A percentile compares a stretch with the other conserved stretches of the same genome.
These are phyloP conservation scores for Cephalopterus ornatus DNA, from an alignment of 2,113 vertebrate genomes.

Conservation along the genomic window DNA sequence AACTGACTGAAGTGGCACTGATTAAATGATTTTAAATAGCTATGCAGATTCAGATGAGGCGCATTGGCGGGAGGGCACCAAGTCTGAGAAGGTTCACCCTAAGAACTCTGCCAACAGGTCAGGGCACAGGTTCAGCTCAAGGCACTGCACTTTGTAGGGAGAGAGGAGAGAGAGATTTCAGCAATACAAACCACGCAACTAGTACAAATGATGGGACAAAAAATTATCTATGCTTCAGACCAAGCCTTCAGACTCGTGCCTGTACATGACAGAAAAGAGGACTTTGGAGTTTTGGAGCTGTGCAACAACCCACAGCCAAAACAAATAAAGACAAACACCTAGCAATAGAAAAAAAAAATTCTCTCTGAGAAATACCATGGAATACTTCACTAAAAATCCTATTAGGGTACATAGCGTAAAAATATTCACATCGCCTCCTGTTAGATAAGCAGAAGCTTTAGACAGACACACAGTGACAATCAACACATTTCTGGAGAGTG, in stretches of 20 bases:
- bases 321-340: not conserved
- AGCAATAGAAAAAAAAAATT: not conserved
- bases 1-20: not conserved
- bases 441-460: slow-evolving; percentile 26
- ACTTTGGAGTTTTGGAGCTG: not conserved
- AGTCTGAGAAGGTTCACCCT: not conserved
- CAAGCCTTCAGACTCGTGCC: not conserved
- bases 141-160: not conserved
- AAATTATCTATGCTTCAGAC: not conserved
- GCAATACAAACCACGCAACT: not conserved
- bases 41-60: not conserved
- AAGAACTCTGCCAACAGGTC: not conserved
- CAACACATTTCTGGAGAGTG: not conserved
- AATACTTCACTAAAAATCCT: slow-evolving; percentile 28
- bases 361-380: not conserved
- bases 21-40: not conserved
- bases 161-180: not conserved
- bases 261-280: not conserved
- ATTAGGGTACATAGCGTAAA: not conserved
- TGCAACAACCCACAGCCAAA: not conserved
- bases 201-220: not conserved
- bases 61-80: rapidly evolving
- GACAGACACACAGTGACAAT: slow-evolving; percentile 4
- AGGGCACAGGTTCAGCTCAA: not conserved
- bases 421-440: not conserved